Conservation (phyloP, 1,140 invertebrate species). For the Neodiprion fabricii region DNA sequence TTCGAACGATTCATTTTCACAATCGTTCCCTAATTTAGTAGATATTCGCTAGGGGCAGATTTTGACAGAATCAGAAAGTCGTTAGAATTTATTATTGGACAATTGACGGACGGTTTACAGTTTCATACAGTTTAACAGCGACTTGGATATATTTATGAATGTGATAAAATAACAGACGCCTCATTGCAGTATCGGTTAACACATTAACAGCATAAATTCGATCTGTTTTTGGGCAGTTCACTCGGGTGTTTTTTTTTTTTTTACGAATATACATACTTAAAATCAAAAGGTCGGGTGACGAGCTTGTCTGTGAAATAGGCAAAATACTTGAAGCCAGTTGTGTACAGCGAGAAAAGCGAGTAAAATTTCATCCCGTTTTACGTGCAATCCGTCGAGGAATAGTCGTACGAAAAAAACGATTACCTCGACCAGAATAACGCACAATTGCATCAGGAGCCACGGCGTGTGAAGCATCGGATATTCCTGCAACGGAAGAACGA, state of each 20-base stretch:
- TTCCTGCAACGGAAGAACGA: slow-evolving; percentile 37
- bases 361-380: slow-evolving; percentile 52
- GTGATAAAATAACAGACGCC: too few species aligned
- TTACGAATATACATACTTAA: not conserved
- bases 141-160: too few species aligned
- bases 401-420: slow-evolving; percentile 49
- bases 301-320: slow-evolving; percentile 49
- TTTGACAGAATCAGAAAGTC: too few species aligned
- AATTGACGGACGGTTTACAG: too few species aligned
- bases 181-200: too few species aligned
- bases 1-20: too few species aligned
- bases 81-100: too few species aligned
- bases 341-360: slow-evolving; percentile 45
- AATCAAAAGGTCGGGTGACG: not conserved
- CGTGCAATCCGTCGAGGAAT: slow-evolving; percentile 51
- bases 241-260: not conserved
- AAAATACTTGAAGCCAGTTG: slow-evolving; percentile 60
- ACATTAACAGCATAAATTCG: too few species aligned
- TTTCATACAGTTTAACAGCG: too few species aligned
- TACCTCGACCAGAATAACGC: slow-evolving; percentile 55
- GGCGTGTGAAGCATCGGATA: slow-evolving; percentile 55
- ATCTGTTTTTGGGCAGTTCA: too few species aligned
- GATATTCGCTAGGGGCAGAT: too few species aligned
- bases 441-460: slow-evolving; percentile 58
- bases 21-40: too few species aligned